These are phyloP conservation scores for Xerus rutilus DNA, from an alignment of 2,797 vertebrate species.

Conservation along the genomic window DNA sequence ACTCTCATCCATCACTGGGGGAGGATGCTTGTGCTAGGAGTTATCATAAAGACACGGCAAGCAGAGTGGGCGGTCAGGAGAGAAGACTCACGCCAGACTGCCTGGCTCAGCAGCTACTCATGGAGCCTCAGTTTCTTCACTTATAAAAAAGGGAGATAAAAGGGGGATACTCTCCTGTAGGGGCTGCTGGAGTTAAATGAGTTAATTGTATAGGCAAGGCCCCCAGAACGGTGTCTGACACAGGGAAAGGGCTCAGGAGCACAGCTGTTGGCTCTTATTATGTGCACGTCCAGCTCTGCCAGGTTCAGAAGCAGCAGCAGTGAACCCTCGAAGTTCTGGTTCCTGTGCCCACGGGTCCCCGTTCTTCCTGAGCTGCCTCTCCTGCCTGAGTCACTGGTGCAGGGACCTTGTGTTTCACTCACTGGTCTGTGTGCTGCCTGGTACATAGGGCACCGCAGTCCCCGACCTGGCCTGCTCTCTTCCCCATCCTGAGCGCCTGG, in stretches of 20 bases:
- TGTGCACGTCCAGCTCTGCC: neutral
- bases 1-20: neutral
- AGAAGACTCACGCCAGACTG: fast-evolving
- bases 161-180: neutral
- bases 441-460: neutral
- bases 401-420: neutral
- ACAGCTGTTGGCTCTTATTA: too few relatives aligned
- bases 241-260: neutral
- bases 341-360: neutral
- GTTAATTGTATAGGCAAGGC: neutral
- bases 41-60: too few relatives aligned
- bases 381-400: fast-evolving
- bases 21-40: too few relatives aligned
- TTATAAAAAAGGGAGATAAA: neutral
- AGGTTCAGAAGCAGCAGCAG: neutral
- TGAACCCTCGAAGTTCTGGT: fast-evolving
- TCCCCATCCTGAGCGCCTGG: fast-evolving
- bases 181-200: neutral
- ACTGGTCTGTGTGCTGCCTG: neutral
- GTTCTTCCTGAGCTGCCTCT: neutral
- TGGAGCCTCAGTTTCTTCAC: neutral
- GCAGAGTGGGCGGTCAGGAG: neutral
- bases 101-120: neutral
- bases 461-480: neutral
- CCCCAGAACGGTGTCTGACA: neutral